Evolutionary conservation across 2,888 invertebrate species (phyloP), one percentile per base, ranked within the genome.

Genomic region (Deroplatys truncata): DNA sequence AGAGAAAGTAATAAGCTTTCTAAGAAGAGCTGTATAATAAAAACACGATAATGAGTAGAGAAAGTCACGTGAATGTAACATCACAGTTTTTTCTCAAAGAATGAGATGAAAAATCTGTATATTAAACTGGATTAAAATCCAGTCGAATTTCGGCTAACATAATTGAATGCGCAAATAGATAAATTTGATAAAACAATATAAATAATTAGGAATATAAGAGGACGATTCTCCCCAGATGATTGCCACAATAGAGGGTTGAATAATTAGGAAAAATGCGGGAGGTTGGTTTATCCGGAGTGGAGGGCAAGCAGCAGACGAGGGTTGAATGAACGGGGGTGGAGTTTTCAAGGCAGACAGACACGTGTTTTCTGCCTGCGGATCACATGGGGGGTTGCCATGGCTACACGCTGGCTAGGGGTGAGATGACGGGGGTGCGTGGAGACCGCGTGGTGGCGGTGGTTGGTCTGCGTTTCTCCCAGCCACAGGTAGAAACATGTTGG

Each of bases 351-450:
- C 86, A 82, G 82, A 87, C 86, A 87, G 86, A 87, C 86, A 87
- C 87, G 87, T 87, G 83, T 87, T 87, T 83, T 87, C 82, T 72
- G 86, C 86, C 86, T 86, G 29, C 31, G 86, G 72, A 29, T 28
- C 43, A 83, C 83, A 83, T 87, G 87, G 87, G 87, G 87, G 29
- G 87, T 87, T 87, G 87, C 87, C 87, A 87, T 87, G 87, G 87
- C 25, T 87, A 87, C 87, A 83, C 31, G 25, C n/a, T 35, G 28
- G 85, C 85, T 31, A 31, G 29, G 28, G 85, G 31, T 31, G 25
- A n/a, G 56, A 31, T 31, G 31, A 85, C 85, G 28, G 29, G 28
- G 28, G 49, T 49, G 49, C 49, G 15, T 56, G 56, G 56, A 20
- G 56, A 72, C 56, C 56, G 56, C 56, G 56, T 72, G 56, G 56